These are phyloP conservation scores for Streblospio benedicti DNA, from an alignment of 1,140 invertebrate genomes.

Conservation along the genomic window DNA sequence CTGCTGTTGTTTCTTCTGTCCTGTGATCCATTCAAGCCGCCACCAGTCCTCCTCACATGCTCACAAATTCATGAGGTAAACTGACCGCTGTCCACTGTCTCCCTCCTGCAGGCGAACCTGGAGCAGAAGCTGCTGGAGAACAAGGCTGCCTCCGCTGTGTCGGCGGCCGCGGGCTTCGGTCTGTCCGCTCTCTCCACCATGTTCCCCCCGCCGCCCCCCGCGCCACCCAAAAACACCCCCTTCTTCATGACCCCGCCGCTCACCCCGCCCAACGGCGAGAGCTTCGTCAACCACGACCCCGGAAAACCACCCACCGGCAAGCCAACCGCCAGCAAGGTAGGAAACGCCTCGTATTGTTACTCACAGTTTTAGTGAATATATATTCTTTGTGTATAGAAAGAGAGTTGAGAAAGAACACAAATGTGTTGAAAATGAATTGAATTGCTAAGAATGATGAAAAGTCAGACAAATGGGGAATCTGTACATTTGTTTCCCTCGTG, in stretches of 20 bases:
- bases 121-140: constrained; percentile 29
- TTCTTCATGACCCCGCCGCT: constrained; percentile 38
- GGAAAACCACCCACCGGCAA: constrained; percentile 15
- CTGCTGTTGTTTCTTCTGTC: too few species aligned
- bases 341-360: too few species aligned
- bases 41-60: too few species aligned
- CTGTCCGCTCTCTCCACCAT: neutral
- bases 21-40: too few species aligned
- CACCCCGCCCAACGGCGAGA: constrained; percentile 37
- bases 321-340: neutral
- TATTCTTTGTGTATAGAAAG: too few species aligned
- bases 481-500: too few species aligned
- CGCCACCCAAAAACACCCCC: constrained; percentile 38
- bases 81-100: neutral
- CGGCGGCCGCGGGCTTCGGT: constrained; percentile 2
- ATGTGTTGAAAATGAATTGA: too few species aligned
- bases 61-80: too few species aligned
- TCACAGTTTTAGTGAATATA: too few species aligned
- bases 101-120: constrained; percentile 13
- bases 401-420: too few species aligned
- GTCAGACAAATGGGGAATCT: too few species aligned
- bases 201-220: constrained; percentile 23
- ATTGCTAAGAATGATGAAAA: too few species aligned
- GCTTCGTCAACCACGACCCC: constrained; percentile 5
- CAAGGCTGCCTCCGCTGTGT: constrained; percentile 14